Evolutionary conservation across 2,113 vertebrate species (phyloP).

Genomic region (Syngnathus floridae): DNA sequence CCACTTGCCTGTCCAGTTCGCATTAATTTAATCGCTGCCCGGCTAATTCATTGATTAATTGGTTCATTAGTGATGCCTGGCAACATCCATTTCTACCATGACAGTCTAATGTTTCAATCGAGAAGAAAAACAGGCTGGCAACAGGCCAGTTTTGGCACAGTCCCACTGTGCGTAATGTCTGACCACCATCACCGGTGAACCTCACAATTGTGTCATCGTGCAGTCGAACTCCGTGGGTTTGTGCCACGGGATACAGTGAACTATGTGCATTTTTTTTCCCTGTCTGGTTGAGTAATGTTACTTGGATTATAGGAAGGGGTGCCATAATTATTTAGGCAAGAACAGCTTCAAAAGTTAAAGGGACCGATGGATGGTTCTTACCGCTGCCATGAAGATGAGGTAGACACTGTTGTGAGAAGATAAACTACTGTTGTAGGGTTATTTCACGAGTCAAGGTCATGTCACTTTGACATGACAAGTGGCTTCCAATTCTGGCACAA

Average conservation of each 20-base stretch:
- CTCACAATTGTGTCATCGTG: slow-evolving; percentile 47
- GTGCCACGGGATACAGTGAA: slow-evolving; percentile 57
- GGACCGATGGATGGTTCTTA: slow-evolving; percentile 22
- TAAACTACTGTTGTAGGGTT: slow-evolving; percentile 38
- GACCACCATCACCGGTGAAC: slow-evolving; percentile 57
- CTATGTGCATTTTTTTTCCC: slow-evolving; percentile 48
- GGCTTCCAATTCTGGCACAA: slow-evolving; percentile 40
- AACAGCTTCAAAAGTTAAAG: slow-evolving; percentile 49
- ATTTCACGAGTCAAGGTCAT: slow-evolving; percentile 51
- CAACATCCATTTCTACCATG: slow-evolving; percentile 67
- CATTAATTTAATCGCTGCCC: slow-evolving; percentile 71
- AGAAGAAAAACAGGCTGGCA: slow-evolving; percentile 60
- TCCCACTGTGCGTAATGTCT: slow-evolving; percentile 56
- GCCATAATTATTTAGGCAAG: slow-evolving; percentile 54
- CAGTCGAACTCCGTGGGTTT: slow-evolving; percentile 38
- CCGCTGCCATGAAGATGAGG: slow-evolving; percentile 44
- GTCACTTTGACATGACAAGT: slow-evolving; percentile 46
- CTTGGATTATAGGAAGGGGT: slow-evolving; percentile 47
- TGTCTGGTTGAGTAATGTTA: slow-evolving; percentile 61
- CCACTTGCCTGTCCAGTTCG: slow-evolving; percentile 53
- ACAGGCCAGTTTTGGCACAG: slow-evolving; percentile 53
- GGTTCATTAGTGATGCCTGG: slow-evolving; percentile 72
- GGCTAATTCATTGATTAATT: slow-evolving; percentile 73
- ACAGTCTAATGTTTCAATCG: slow-evolving; percentile 70
- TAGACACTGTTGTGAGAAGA: slow-evolving; percentile 40